Evolutionary conservation across 1,140 invertebrate genomes (phyloP).

Genomic region (Rhynchophorus ferrugineus): DNA sequence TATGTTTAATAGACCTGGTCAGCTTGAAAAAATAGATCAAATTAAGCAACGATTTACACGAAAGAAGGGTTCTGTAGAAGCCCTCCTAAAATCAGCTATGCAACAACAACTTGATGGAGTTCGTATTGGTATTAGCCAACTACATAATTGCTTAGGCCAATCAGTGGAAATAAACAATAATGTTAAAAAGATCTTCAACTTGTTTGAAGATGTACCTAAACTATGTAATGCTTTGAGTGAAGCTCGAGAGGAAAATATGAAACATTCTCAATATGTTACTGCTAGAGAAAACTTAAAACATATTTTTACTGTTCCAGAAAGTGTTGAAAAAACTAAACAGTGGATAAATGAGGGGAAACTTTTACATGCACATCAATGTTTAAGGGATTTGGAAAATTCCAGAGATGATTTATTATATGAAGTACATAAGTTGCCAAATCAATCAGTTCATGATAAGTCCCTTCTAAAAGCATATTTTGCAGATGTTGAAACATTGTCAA

Average conservation of each 20-base stretch:
- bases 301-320: constrained; percentile 95
- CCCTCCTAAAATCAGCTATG: constrained; percentile 96
- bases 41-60: constrained; percentile 70
- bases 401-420: constrained; percentile 93
- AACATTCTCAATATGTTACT: constrained; percentile 92
- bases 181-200: constrained; percentile 53
- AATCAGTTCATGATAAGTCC: constrained; percentile 81
- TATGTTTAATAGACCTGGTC: constrained; percentile 89
- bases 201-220: constrained; percentile 58
- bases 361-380: constrained; percentile 82
- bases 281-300: constrained; percentile 98
- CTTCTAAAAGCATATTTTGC: constrained; percentile 93
- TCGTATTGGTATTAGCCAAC: constrained; percentile 82
- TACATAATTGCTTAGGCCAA: constrained; percentile 76
- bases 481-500: constrained; percentile 86
- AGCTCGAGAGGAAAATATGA: constrained; percentile 86
- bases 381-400: constrained; percentile 93
- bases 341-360: constrained; percentile 94
- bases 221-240: constrained; percentile 72
- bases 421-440: constrained; percentile 86
- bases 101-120: constrained; percentile 97
- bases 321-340: constrained; percentile 88
- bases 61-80: constrained; percentile 92
- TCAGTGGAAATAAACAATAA: constrained; percentile 67
- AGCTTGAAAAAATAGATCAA: constrained; percentile 91